These are phyloP conservation scores for Pheosia gnoma DNA, from an alignment of 2,888 invertebrate species.

Conservation along the genomic window DNA sequence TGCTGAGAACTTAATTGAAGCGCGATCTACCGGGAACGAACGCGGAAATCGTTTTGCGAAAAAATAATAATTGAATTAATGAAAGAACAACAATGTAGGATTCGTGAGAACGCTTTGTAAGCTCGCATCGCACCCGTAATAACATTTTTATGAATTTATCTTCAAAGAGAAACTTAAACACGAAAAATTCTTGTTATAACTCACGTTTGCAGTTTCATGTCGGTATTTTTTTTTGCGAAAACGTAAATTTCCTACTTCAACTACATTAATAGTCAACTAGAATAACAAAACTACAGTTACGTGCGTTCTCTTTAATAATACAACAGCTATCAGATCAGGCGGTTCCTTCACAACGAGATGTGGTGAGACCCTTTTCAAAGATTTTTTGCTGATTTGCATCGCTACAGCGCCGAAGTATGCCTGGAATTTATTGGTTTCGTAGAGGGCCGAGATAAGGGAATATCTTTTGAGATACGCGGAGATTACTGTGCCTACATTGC, in stretches of 20 bases:
- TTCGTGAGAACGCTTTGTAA: neutral
- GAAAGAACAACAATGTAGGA: neutral
- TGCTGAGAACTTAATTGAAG: neutral
- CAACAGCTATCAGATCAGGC: neutral
- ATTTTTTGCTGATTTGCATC: conserved; percentile 7
- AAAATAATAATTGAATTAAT: neutral
- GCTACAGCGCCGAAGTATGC: neutral
- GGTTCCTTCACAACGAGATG: neutral
- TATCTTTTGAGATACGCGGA: neutral
- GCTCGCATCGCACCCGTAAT: neutral
- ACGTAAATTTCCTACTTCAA: neutral
- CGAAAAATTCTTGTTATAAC: neutral
- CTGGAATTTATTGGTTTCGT: conserved; percentile 5
- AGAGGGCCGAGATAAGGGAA: conserved; percentile 1
- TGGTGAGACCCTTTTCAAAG: conserved; percentile 2
- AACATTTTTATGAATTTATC: neutral
- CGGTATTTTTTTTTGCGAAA: neutral
- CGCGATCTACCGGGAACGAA: neutral
- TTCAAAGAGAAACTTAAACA: conserved; percentile 1
- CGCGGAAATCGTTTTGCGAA: neutral
- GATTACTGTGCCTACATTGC: neutral
- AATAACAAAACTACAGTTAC: neutral
- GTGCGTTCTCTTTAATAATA: neutral
- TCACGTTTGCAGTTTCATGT: neutral
- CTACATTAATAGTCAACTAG: neutral